These are phyloP conservation scores for Oligia latruncula DNA, from an alignment of 2,888 invertebrate species.

Conservation along the genomic window DNA sequence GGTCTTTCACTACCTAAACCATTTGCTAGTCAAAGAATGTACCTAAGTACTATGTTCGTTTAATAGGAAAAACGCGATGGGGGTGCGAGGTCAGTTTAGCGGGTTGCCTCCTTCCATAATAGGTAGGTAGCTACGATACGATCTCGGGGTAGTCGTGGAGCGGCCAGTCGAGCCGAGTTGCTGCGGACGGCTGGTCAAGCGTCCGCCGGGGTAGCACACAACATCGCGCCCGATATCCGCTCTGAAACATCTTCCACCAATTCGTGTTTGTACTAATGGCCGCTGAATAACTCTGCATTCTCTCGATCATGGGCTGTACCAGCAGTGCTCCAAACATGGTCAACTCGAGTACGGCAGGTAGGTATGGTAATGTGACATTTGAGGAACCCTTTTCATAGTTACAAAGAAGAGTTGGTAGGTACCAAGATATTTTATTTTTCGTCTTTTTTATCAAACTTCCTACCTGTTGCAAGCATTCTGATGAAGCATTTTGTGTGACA, in stretches of 20 bases:
- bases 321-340: slow-evolving; percentile 84
- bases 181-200: slow-evolving; percentile 78
- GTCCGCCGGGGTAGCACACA: slow-evolving; percentile 61
- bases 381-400: slow-evolving; percentile 52
- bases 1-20: slow-evolving; percentile 73
- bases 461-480: not conserved
- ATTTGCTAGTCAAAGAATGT: slow-evolving; percentile 86
- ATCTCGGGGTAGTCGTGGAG: slow-evolving; percentile 75
- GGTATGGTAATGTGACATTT: slow-evolving; percentile 75
- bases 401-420: slow-evolving; percentile 20
- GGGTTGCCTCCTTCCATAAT: slow-evolving; percentile 87
- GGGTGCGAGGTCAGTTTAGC: slow-evolving; percentile 89
- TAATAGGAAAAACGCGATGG: slow-evolving; percentile 90
- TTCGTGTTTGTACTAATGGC: slow-evolving; percentile 66
- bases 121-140: slow-evolving; percentile 86
- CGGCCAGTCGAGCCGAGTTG: slow-evolving; percentile 80
- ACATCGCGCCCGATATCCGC: slow-evolving; percentile 54
- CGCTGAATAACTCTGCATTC: slow-evolving; percentile 56
- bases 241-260: slow-evolving; percentile 55
- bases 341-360: slow-evolving; percentile 79
- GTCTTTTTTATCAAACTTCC: not conserved
- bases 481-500: not conserved
- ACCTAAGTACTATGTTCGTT: slow-evolving; percentile 79
- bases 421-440: not conserved
- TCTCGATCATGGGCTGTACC: slow-evolving; percentile 86